These are phyloP conservation scores for Stenotaenia linearis DNA, from an alignment of 2,888 invertebrate species.

Conservation along the genomic window DNA sequence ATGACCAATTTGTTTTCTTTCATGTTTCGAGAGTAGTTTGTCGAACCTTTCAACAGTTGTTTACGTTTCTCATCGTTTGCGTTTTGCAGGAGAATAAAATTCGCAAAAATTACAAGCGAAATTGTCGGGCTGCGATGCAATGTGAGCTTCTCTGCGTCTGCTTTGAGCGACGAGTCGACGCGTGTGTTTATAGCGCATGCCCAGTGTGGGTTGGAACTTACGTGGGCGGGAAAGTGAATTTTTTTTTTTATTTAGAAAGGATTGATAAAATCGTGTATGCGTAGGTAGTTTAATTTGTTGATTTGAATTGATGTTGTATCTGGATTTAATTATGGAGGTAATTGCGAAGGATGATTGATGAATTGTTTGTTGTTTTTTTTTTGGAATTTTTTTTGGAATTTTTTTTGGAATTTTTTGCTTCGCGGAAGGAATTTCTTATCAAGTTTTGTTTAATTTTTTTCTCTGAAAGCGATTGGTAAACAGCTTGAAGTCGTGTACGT, in stretches of 20 bases:
- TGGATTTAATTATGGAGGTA: too few species aligned
- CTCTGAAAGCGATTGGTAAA: too few species aligned
- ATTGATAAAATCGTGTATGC: not conserved
- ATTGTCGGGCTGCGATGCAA: not conserved
- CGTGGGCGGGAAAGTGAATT: not conserved
- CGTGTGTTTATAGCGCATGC: not conserved
- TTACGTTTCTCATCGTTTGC: not conserved
- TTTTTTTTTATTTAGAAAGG: not conserved
- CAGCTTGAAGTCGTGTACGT: too few species aligned
- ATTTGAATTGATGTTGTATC: too few species aligned
- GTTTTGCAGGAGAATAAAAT: not conserved
- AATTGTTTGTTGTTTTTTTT: too few species aligned
- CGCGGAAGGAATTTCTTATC: too few species aligned
- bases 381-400: too few species aligned
- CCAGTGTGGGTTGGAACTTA: not conserved
- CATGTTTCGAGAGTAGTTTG: not conserved
- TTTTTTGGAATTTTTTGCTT: too few species aligned
- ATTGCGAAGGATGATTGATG: too few species aligned
- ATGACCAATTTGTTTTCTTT: constrained; percentile 39
- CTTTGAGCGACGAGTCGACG: not conserved
- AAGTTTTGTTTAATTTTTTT: too few species aligned
- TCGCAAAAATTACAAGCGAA: not conserved
- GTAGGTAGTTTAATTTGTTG: too few species aligned
- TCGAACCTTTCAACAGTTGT: not conserved
- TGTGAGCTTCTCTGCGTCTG: not conserved